These are phyloP conservation scores for Drosophila barbarae DNA, from an alignment of 2,888 invertebrate species.

Conservation along the genomic window DNA sequence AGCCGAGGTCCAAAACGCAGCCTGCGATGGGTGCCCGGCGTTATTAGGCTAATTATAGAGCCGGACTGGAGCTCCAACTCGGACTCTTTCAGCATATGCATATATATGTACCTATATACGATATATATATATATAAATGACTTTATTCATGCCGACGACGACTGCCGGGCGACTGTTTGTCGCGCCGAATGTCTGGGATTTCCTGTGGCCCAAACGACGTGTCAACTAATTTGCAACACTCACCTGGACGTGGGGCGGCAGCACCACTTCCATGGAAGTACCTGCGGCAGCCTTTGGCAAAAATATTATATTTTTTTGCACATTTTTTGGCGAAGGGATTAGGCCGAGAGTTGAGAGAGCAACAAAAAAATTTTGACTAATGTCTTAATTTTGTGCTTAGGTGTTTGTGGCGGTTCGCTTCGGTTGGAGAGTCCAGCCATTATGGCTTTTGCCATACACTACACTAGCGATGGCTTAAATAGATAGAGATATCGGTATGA, in stretches of 20 bases:
- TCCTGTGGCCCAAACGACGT: slow-evolving; percentile 57
- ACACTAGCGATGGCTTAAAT: slow-evolving; percentile 5
- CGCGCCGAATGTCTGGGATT: slow-evolving; percentile 52
- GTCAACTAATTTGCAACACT: slow-evolving; percentile 79
- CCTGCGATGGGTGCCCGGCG: slow-evolving; percentile 51
- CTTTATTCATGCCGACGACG: slow-evolving; percentile 74
- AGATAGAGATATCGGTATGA: background rate
- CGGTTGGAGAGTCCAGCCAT: slow-evolving; percentile 35
- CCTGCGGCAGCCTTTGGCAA: slow-evolving; percentile 59
- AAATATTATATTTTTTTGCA: slow-evolving; percentile 13
- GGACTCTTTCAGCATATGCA: slow-evolving; percentile 54
- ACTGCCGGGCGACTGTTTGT: slow-evolving; percentile 54
- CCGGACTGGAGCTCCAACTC: slow-evolving; percentile 29
- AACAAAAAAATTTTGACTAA: slow-evolving; percentile 63
- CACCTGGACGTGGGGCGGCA: slow-evolving; percentile 43
- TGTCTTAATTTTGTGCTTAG: slow-evolving; percentile 74
- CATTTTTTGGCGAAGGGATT: slow-evolving; percentile 56
- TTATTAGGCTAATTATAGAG: slow-evolving; percentile 76
- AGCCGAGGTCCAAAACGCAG: slow-evolving; percentile 18
- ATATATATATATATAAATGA: slow-evolving; percentile 50
- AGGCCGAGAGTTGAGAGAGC: slow-evolving; percentile 23
- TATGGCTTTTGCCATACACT: slow-evolving; percentile 9
- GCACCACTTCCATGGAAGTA: slow-evolving; percentile 67
- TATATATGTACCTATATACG: slow-evolving; percentile 10
- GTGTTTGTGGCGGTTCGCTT: slow-evolving; percentile 51